Evolutionary conservation across 2,113 vertebrate species (phyloP).

Genomic region (Paradoxurus hermaphroditus): DNA sequence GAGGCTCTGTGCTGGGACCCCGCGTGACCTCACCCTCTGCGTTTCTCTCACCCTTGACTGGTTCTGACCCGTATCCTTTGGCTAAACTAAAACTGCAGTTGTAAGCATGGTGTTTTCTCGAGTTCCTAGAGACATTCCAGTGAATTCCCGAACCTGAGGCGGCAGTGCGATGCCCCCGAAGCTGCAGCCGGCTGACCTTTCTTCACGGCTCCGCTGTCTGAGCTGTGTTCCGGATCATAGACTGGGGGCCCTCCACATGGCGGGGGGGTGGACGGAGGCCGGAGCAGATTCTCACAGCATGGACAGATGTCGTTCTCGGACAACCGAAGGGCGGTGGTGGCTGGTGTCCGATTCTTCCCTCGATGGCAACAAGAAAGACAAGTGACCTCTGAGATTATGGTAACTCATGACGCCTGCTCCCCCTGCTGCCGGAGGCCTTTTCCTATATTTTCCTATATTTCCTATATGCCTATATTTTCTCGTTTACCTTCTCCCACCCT

Average conservation of each 20-base stretch:
- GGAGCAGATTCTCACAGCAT: neutral
- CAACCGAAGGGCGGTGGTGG: neutral
- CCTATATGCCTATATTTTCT: too few species aligned
- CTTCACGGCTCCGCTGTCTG: neutral
- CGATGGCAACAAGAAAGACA: neutral
- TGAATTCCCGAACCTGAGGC: fast-evolving
- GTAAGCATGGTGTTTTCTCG: neutral
- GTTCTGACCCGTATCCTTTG: neutral
- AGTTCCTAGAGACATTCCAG: neutral
- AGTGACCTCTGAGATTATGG: fast-evolving
- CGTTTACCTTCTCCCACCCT: neutral
- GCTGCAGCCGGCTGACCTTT: neutral
- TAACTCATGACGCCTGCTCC: fast-evolving
- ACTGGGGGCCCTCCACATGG: too few species aligned
- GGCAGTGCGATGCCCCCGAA: neutral
- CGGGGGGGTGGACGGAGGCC: neutral
- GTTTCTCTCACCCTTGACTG: neutral
- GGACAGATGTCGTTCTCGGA: neutral
- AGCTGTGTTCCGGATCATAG: neutral
- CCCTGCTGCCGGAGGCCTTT: neutral
- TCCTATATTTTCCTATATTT: too few species aligned
- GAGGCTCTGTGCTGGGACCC: neutral
- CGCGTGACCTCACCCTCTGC: neutral
- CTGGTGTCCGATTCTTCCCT: neutral
- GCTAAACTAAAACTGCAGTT: neutral